These are phyloP conservation scores for Tragelaphus strepsiceros DNA, from an alignment of 2,113 vertebrate genomes.

Conservation along the genomic window DNA sequence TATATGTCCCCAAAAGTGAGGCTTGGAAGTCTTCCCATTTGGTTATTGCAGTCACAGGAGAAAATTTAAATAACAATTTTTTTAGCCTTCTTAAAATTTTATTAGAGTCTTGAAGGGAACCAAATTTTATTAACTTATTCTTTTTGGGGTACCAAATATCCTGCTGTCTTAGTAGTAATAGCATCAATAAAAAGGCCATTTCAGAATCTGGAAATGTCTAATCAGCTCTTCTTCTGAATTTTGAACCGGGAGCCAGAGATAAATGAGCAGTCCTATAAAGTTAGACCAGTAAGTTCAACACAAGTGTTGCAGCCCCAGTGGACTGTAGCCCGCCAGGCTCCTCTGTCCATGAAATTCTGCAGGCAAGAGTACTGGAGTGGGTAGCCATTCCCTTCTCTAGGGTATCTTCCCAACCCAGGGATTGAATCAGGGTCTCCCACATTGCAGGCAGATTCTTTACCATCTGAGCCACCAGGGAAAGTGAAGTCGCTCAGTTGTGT, in stretches of 20 bases:
- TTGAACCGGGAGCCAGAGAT: neutral
- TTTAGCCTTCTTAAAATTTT: slow-evolving; percentile 4
- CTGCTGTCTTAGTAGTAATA: neutral
- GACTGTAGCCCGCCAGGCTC: neutral
- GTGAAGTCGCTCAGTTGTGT: neutral
- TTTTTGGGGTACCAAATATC: neutral
- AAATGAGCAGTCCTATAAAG: neutral
- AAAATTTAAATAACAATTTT: slow-evolving; percentile 28
- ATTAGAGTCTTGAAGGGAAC: neutral
- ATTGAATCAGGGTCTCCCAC: neutral
- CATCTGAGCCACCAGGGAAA: neutral
- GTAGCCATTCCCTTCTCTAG: neutral
- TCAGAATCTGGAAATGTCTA: neutral
- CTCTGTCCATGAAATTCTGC: neutral
- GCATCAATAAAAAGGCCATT: neutral
- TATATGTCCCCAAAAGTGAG: neutral
- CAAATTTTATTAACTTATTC: slow-evolving; percentile 12
- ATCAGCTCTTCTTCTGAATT: neutral
- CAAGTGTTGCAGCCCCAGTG: neutral
- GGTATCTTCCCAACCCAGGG: neutral
- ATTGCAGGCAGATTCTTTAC: neutral
- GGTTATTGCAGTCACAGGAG: neutral
- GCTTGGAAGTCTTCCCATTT: slow-evolving; percentile 14
- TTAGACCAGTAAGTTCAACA: neutral
- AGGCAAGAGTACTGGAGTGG: neutral